Conservation (phyloP, 2,113 vertebrate species). For the Ptychochromis oligacanthus region DNA sequence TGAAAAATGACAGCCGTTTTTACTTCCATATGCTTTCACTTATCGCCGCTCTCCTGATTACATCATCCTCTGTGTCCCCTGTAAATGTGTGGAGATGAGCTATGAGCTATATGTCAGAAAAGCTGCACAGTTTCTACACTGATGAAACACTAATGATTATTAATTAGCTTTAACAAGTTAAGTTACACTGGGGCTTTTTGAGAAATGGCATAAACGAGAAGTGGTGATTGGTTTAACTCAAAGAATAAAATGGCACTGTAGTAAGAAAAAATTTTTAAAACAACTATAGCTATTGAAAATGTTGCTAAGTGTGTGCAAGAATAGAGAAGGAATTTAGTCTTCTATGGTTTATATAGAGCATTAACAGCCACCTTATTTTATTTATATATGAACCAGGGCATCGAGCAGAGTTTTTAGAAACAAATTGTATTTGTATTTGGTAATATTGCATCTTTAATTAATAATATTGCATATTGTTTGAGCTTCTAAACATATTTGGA, state of each 20-base stretch:
- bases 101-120: conserved; percentile 21
- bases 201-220: conserved; percentile 52
- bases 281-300: conserved; percentile 34
- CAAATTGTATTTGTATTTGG: conserved; percentile 11
- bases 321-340: conserved; percentile 39
- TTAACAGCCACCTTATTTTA: conserved; percentile 36
- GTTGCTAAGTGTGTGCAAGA: conserved; percentile 10
- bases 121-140: conserved; percentile 36
- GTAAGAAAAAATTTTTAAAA: no score
- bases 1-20: conserved; percentile 47
- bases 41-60: neutral
- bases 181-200: conserved; percentile 31
- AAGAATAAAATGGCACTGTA: conserved; percentile 60
- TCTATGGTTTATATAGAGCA: conserved; percentile 42
- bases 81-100: neutral
- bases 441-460: conserved; percentile 10
- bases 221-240: conserved; percentile 61
- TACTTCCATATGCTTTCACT: neutral
- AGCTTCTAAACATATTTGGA: conserved; percentile 16
- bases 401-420: neutral
- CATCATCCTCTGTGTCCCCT: neutral
- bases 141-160: conserved; percentile 64
- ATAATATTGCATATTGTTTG: conserved; percentile 11
- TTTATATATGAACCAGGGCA: conserved; percentile 2
- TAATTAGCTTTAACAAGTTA: conserved; percentile 47